Conservation (phyloP, 1,140 invertebrate species). For the Lepidurus apus region DNA sequence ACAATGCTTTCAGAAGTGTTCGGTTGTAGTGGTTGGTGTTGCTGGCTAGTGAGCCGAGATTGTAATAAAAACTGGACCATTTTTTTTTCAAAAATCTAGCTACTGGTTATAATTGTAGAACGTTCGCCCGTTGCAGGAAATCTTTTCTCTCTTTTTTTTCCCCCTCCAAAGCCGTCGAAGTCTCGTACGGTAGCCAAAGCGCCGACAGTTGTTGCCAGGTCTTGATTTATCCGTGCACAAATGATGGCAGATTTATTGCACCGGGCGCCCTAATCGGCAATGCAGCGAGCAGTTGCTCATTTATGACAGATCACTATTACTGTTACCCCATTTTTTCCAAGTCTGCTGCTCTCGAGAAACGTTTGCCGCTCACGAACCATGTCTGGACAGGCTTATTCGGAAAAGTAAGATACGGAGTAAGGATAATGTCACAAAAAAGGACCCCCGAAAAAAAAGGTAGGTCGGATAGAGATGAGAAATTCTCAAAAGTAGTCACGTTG, state of each 20-base stretch:
- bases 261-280: slow-evolving; percentile 2
- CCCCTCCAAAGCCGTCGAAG: neutral
- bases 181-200: neutral
- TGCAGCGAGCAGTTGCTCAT: slow-evolving; percentile 21
- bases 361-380: neutral
- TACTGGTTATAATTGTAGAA: neutral
- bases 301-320: slow-evolving; percentile 15
- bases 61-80: neutral
- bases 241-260: slow-evolving; percentile 14
- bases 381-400: neutral
- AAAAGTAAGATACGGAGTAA: neutral
- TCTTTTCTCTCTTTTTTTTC: neutral
- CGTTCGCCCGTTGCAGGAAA: neutral
- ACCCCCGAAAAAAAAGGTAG: neutral
- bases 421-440: neutral
- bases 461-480: slow-evolving; percentile 8
- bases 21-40: neutral
- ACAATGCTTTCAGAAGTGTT: neutral
- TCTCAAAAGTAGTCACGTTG: neutral
- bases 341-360: neutral
- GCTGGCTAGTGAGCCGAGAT: neutral
- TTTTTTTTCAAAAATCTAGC: neutral
- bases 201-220: neutral
- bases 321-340: neutral
- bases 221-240: slow-evolving; percentile 5